Base-by-base conservation (phyloP, 2,888 invertebrate genomes). In the Netelia fuscicornis region DNA sequence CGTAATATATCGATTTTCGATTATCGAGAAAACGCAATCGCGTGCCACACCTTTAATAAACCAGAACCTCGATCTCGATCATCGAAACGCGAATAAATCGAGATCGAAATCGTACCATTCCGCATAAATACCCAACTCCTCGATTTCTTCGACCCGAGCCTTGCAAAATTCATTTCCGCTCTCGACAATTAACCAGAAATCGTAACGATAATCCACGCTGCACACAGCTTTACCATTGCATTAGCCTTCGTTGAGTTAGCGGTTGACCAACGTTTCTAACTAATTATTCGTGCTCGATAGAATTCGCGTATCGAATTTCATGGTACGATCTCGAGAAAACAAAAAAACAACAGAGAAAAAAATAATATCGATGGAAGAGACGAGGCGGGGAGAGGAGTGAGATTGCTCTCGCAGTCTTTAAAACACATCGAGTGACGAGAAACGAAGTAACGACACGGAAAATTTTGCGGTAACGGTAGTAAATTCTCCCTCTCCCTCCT, bases 391-490 rank as follows among this genome's bases (percentile, higher is more conserved):
- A 17, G 60, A 54, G 60, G 62, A 52, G 30, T 20, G 44, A 17
- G 8, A 48, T 80, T 75, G 71, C 64, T 48, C 44, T 72, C 74
- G 80, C 25, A 48, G 75, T 37, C 2, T 68, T n/a, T 70, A 60
- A 48, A 68, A 68, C 77, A 78, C 25, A 30, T 8, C 58, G 30
- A 20, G 10, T 11, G 13, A 56, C 37, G 44, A 13, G 30, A 64
- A 71, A 23, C 64, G 52, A 65, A 54, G 58, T 72, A 85, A 85
- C 67, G 79, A 80, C 72, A 85, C 79, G 79, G 85, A 85, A 85
- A 85, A 85, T 72, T 83, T 80, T 85, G 85, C 62, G 85, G 83
- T 86, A 86, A 86, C 83, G 85, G 85, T 81, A 82, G 54, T 62
- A 48, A 44, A 42, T 68, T 67, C 76, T 67, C 74, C 30, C 5